Conservation (phyloP, 1,140 invertebrate genomes). For the Bradysia coprophila region DNA sequence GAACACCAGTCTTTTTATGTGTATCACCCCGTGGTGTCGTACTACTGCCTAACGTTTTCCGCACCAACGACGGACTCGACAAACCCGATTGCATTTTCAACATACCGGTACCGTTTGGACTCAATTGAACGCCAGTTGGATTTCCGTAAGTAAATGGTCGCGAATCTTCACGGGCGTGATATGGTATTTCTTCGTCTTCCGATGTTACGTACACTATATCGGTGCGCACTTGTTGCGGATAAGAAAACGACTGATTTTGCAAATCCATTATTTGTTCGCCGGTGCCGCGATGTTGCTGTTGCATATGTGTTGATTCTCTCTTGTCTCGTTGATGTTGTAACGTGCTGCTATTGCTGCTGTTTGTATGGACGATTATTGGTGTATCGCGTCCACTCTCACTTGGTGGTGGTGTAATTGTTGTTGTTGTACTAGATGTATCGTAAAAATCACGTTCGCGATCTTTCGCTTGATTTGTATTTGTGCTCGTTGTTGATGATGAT, state of each 20-base stretch:
- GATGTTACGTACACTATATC: background rate
- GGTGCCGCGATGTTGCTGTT: background rate
- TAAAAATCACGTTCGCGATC: constrained; percentile 1
- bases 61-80: constrained; percentile 23
- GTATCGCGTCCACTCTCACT: constrained; percentile 6
- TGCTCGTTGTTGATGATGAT: background rate
- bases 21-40: background rate
- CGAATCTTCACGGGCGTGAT: constrained; percentile 58
- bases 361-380: constrained; percentile 1
- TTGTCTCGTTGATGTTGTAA: background rate
- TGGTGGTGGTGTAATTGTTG: constrained; percentile 5
- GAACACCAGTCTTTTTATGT: constrained; percentile 1
- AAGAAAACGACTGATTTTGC: constrained; percentile 4
- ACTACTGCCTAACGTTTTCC: constrained; percentile 15
- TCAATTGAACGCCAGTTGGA: constrained; percentile 17
- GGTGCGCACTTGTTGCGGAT: constrained; percentile 1
- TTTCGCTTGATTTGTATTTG: background rate
- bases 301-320: background rate
- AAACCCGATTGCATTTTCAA: constrained; percentile 21
- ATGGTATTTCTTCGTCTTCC: constrained; percentile 32
- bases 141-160: constrained; percentile 60
- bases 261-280: constrained; percentile 1
- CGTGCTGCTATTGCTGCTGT: background rate
- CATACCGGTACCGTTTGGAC: constrained; percentile 8
- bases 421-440: constrained; percentile 5